Evolutionary conservation across 2,797 vertebrate species (phyloP).

Genomic region (Leucoraja ocellata): DNA sequence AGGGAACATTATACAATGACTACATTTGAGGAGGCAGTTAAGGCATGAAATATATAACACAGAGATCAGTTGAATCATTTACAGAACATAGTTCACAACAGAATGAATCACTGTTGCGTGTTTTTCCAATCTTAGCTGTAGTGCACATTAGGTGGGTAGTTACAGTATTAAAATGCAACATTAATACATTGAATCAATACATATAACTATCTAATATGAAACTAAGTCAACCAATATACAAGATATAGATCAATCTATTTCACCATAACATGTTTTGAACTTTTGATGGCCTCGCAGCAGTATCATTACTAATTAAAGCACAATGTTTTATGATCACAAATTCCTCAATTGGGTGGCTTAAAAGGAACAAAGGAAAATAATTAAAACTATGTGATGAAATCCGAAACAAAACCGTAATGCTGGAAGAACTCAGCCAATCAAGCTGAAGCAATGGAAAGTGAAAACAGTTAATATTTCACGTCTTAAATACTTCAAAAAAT

Average conservation of each 20-base stretch:
- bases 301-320: neutral
- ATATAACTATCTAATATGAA: neutral
- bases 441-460: too few relatives aligned
- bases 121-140: neutral
- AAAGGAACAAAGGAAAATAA: neutral
- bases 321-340: neutral
- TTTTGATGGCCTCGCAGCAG: neutral
- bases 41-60: neutral
- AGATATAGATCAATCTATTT: neutral
- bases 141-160: neutral
- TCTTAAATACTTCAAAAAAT: too few relatives aligned
- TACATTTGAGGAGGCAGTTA: neutral
- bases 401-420: too few relatives aligned
- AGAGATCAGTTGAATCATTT: neutral
- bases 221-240: neutral
- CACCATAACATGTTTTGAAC: neutral
- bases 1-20: neutral
- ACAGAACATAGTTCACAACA: neutral
- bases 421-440: too few relatives aligned
- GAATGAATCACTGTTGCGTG: neutral
- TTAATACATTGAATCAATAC: neutral
- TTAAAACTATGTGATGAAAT: too few relatives aligned
- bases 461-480: too few relatives aligned
- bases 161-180: neutral
- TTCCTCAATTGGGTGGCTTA: neutral